phyloP scores from a whole-genome alignment of 1,140 invertebrate genomes.

The Sminthurinus signatus region DNA sequence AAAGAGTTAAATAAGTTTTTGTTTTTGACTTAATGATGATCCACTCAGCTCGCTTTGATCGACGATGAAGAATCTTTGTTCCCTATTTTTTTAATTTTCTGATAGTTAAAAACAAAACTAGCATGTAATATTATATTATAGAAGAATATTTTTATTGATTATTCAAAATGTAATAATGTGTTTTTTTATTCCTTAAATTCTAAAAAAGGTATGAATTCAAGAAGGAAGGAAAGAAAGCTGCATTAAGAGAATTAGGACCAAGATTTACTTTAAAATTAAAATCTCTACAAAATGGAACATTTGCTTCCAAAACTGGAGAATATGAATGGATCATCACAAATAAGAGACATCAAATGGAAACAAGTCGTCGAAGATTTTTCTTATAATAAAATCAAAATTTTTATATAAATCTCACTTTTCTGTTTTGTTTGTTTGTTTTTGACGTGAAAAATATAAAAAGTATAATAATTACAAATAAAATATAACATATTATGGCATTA shows the following conservation, averaged over 20 bases:
- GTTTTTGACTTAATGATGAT: too few species aligned
- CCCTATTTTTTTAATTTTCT: conserved; percentile 1
- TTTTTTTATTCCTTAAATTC: background rate
- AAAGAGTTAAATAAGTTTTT: too few species aligned
- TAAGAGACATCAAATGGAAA: conserved; percentile 82
- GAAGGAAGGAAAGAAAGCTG: conserved; percentile 67
- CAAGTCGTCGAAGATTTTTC: conserved; percentile 80
- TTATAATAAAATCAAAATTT: too few species aligned
- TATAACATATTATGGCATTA: too few species aligned
- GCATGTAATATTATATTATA: too few species aligned
- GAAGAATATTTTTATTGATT: too few species aligned
- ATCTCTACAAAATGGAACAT: conserved; percentile 92
- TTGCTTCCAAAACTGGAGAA: conserved; percentile 92
- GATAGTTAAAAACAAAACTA: too few species aligned
- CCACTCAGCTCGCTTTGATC: too few species aligned
- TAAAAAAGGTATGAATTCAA: conserved; percentile 74
- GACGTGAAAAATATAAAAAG: too few species aligned
- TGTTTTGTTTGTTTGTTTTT: too few species aligned
- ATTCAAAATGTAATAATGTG: background rate
- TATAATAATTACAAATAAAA: too few species aligned
- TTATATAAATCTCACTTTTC: background rate
- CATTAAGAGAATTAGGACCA: conserved; percentile 88
- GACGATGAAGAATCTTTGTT: too few species aligned
- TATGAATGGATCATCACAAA: conserved; percentile 96
- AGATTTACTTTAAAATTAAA: conserved; percentile 88